These are phyloP conservation scores for Microcebus lehilahytsara DNA, from an alignment of 2,113 vertebrate species.

Conservation along the genomic window DNA sequence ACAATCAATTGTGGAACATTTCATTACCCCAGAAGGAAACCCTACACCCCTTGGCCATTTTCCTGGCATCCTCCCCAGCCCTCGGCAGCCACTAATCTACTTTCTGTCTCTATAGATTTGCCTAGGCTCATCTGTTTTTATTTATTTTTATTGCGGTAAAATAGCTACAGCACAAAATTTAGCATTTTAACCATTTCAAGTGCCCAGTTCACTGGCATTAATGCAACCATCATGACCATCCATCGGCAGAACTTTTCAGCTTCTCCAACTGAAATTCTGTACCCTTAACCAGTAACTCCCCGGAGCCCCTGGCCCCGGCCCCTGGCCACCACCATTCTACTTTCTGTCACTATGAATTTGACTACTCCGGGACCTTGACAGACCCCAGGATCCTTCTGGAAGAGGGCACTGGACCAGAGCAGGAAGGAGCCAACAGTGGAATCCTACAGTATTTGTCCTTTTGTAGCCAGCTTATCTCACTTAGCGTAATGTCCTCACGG, in stretches of 20 bases:
- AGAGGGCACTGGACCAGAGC: too few species aligned
- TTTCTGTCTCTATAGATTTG: conserved; percentile 28
- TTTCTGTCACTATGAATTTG: not conserved
- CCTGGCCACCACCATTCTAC: not conserved
- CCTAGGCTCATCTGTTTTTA: not conserved
- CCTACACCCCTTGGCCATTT: not conserved
- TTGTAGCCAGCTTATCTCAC: not conserved
- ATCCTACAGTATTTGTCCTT: not conserved
- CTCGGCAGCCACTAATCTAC: not conserved
- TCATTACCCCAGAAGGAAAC: conserved; percentile 50
- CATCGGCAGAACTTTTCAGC: not conserved
- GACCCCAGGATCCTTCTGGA: too few species aligned
- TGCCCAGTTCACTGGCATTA: not conserved
- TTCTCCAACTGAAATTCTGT: not conserved
- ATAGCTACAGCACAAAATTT: not conserved
- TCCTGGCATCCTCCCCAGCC: not conserved
- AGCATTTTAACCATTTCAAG: not conserved
- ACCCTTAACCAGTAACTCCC: not conserved
- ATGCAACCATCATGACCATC: not conserved
- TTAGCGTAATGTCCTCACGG: not conserved
- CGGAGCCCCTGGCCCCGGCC: too few species aligned
- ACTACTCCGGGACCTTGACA: not conserved
- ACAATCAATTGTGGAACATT: conserved; percentile 43
- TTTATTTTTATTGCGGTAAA: conserved; percentile 25
- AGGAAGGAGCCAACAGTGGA: not conserved